Conservation (phyloP, 2,797 vertebrate genomes). For the Delichon dasypus region DNA sequence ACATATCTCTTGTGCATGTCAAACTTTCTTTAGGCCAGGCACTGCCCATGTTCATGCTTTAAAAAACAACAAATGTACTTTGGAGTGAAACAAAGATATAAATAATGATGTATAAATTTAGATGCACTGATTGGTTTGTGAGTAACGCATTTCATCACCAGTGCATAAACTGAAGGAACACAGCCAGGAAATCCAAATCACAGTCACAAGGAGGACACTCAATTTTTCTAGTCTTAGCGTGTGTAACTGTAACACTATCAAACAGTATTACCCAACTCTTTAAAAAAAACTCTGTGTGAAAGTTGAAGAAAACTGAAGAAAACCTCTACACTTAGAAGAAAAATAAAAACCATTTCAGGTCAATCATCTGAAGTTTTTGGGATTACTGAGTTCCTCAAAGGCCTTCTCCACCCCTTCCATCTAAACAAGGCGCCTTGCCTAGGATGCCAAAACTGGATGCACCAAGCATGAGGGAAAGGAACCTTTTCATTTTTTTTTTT, state of each 20-base stretch:
- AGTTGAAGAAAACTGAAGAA: not conserved
- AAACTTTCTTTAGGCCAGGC: not conserved
- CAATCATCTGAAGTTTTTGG: not conserved
- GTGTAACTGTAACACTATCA: not conserved
- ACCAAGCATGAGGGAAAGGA: not conserved
- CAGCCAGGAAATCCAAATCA: slow-evolving; percentile 32
- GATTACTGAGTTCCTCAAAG: not conserved
- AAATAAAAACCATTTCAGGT: not conserved
- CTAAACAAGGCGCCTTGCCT: not conserved
- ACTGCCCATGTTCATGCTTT: not conserved
- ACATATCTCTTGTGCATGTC: not conserved
- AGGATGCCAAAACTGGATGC: not conserved
- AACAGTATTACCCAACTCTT: not conserved
- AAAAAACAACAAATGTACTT: not conserved
- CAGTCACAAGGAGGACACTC: not conserved
- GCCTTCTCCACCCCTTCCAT: rapidly evolving
- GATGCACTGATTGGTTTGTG: slow-evolving; percentile 23
- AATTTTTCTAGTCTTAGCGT: slow-evolving; percentile 43
- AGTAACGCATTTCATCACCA: not conserved
- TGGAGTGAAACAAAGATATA: slow-evolving; percentile 11
- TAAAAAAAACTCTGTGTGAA: not conserved
- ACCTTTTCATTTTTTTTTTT: not conserved
- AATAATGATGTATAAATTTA: slow-evolving; percentile 25
- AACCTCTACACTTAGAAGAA: not conserved
- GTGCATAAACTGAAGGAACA: slow-evolving; percentile 3